phyloP scores from a whole-genome alignment of 2,797 vertebrate genomes.

The Ceyx erithaca region DNA sequence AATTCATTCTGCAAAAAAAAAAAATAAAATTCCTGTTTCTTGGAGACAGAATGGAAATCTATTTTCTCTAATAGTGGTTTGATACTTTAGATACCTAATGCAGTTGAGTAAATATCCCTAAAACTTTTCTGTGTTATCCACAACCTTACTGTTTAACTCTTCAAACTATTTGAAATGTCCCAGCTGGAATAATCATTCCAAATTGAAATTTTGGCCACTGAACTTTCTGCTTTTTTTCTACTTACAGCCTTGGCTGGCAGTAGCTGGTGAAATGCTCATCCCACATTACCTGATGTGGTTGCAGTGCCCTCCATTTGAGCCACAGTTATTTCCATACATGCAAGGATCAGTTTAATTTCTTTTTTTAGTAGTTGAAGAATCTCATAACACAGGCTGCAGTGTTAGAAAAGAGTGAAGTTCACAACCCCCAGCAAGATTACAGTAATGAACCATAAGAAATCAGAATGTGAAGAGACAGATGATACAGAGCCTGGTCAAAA shows the following conservation, averaged over 20 bases:
- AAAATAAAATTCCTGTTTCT: background rate
- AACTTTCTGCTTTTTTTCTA: background rate
- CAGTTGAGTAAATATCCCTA: background rate
- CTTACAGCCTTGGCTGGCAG: background rate
- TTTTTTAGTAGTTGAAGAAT: background rate
- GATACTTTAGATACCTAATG: background rate
- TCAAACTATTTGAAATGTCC: background rate
- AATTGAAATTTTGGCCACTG: background rate
- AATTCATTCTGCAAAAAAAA: constrained; percentile 13
- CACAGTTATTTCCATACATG: background rate
- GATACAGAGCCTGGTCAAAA: constrained; percentile 5
- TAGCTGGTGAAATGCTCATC: background rate
- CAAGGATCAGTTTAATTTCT: background rate
- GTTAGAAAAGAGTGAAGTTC: background rate
- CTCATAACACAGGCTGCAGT: background rate
- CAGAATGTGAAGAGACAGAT: background rate
- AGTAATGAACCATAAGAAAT: background rate
- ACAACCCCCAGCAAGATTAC: background rate
- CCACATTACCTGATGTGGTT: background rate
- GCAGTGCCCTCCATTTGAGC: background rate
- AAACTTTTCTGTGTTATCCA: background rate
- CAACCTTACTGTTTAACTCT: background rate
- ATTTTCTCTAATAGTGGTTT: background rate
- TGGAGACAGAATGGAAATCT: background rate
- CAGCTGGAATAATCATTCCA: background rate